phyloP scores from a whole-genome alignment of 1,140 invertebrate species.

The Hormaphis cornu region DNA sequence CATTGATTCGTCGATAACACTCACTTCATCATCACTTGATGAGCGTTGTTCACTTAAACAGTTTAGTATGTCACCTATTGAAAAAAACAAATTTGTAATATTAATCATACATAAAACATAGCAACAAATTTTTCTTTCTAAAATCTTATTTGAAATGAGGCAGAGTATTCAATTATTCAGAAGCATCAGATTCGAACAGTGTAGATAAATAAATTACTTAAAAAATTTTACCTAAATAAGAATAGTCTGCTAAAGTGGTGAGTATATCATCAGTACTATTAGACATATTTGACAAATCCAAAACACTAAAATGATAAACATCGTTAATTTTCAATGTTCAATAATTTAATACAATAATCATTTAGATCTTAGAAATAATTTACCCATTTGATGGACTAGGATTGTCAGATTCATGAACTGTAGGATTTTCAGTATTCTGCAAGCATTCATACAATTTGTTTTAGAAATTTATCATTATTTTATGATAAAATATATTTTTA shows the following conservation, averaged over 20 bases:
- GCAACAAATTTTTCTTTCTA: too few relatives aligned
- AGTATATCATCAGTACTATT: background rate
- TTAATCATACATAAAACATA: too few relatives aligned
- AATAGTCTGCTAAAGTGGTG: background rate
- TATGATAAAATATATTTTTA: too few relatives aligned
- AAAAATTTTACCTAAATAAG: background rate
- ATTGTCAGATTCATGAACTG: background rate
- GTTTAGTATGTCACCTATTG: background rate
- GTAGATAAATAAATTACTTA: too few relatives aligned
- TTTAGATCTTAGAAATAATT: background rate
- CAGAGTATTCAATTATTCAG: too few relatives aligned
- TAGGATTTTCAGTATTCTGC: background rate
- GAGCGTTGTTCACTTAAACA: background rate
- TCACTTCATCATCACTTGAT: background rate
- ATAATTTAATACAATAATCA: too few relatives aligned
- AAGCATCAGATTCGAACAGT: too few relatives aligned
- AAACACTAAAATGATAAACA: background rate
- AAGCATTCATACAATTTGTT: background rate
- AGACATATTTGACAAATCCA: background rate
- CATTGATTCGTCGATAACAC: background rate
- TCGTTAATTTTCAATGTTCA: too few relatives aligned
- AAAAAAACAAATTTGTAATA: background rate
- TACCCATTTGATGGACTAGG: background rate
- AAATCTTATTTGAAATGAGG: too few relatives aligned
- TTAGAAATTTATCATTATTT: background rate